Conservation (phyloP, 23 tunicate species). For the Botrylloides violaceus region DNA sequence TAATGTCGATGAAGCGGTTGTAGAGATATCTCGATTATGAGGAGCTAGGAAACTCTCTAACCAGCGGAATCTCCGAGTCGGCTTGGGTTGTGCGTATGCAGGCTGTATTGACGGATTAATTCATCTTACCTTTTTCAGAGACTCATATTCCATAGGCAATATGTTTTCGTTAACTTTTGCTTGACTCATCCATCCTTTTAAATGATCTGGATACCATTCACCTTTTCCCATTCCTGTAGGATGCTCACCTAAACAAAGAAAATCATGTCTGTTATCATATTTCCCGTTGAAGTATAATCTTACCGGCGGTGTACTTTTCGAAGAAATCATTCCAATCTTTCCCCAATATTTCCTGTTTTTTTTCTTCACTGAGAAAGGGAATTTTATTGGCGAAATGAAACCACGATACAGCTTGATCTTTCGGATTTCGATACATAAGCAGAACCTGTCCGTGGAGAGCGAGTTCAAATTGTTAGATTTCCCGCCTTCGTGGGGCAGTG, state of each 20-base stretch:
- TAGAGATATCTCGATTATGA: too few relatives aligned
- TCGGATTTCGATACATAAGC: conserved; percentile 12
- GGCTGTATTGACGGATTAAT: too few relatives aligned
- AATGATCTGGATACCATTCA: conserved; percentile 20
- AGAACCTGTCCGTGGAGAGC: too few relatives aligned
- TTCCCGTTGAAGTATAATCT: too few relatives aligned
- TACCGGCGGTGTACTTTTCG: conserved; percentile 4
- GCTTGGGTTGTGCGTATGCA: too few relatives aligned
- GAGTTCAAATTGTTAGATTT: too few relatives aligned
- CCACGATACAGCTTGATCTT: conserved; percentile 14
- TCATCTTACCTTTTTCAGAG: neutral
- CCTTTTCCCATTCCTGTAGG: neutral
- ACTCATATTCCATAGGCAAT: neutral
- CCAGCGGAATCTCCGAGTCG: too few relatives aligned
- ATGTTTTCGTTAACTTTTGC: neutral
- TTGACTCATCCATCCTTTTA: conserved; percentile 11
- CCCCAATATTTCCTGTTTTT: neutral
- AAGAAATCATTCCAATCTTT: conserved; percentile 16
- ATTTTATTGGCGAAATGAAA: conserved; percentile 21
- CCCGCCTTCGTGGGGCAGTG: too few relatives aligned
- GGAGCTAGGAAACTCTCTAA: too few relatives aligned
- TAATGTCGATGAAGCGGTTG: too few relatives aligned
- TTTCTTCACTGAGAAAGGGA: neutral
- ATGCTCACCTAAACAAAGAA: conserved; percentile 1
- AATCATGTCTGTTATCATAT: too few relatives aligned